Conservation (phyloP, 2,113 vertebrate species). For the Sturnira hondurensis region DNA sequence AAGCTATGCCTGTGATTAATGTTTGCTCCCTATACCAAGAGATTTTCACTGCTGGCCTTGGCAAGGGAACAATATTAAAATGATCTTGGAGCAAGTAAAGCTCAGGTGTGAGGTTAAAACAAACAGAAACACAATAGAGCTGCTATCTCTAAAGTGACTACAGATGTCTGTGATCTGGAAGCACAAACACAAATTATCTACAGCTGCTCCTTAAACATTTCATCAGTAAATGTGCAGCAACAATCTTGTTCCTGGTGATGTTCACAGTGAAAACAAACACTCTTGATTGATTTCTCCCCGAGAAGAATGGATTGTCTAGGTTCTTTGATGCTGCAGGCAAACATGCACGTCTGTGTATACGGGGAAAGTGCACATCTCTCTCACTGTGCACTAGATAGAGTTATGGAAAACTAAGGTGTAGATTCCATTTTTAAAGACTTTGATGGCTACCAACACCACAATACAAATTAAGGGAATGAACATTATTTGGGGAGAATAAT, state of each 20-base stretch:
- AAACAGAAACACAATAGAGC: slow-evolving; percentile 42
- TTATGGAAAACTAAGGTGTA: neutral
- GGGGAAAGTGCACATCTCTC: neutral
- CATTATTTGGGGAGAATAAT: neutral
- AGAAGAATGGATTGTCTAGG: slow-evolving; percentile 9
- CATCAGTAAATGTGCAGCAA: slow-evolving; percentile 56
- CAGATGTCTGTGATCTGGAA: slow-evolving; percentile 46
- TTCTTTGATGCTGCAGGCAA: neutral
- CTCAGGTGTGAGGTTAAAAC: slow-evolving; percentile 47
- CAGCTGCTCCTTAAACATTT: slow-evolving; percentile 51
- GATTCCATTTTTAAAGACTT: slow-evolving; percentile 14
- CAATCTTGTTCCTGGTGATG: slow-evolving; percentile 28
- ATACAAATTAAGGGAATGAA: neutral
- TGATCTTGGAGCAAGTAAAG: slow-evolving; percentile 24
- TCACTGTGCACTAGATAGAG: neutral
- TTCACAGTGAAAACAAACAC: slow-evolving; percentile 55
- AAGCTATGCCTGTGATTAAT: neutral
- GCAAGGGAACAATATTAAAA: slow-evolving; percentile 46
- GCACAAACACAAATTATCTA: slow-evolving; percentile 38
- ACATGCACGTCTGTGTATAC: fast-evolving
- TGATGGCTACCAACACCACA: neutral
- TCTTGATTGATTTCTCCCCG: slow-evolving; percentile 28
- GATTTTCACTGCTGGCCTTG: slow-evolving; percentile 33
- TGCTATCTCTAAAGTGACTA: slow-evolving; percentile 41
- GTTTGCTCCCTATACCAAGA: slow-evolving; percentile 12